Evolutionary conservation across 2,113 vertebrate genomes (phyloP).

Genomic region (Cryptomyrus ogoouensis): DNA sequence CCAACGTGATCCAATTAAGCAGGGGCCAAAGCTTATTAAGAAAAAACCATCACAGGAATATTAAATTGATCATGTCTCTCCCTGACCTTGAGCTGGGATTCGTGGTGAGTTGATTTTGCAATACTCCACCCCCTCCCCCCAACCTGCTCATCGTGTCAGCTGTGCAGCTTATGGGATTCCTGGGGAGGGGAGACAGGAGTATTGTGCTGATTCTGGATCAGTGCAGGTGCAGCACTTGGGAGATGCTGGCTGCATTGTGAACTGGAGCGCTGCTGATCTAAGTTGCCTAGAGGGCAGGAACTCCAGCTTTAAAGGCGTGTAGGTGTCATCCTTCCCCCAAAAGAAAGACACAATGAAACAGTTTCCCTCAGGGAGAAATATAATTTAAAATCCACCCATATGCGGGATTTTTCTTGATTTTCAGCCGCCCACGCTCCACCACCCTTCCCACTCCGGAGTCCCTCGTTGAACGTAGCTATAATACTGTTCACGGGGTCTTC

Average conservation of each 20-base stretch:
- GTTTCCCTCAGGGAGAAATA: not conserved
- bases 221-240: not conserved
- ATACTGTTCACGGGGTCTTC: no score
- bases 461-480: no score
- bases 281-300: not conserved
- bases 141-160: no score
- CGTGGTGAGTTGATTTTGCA: not conserved
- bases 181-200: not conserved
- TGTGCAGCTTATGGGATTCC: not conserved
- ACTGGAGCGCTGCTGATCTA: not conserved
- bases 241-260: not conserved
- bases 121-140: not conserved
- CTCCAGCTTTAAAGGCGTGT: not conserved
- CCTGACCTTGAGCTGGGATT: conserved; percentile 7
- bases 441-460: no score
- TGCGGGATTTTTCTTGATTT: not conserved
- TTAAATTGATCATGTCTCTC: conserved; percentile 3
- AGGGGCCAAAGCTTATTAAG: conserved; percentile 12
- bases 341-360: not conserved
- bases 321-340: not conserved
- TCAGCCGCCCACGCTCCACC: no score
- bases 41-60: conserved; percentile 9
- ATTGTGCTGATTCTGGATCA: not conserved
- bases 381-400: not conserved
- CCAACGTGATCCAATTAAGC: conserved; percentile 17